Evolutionary conservation across 2,113 vertebrate genomes (phyloP).

Genomic region (Etia nguti): DNA sequence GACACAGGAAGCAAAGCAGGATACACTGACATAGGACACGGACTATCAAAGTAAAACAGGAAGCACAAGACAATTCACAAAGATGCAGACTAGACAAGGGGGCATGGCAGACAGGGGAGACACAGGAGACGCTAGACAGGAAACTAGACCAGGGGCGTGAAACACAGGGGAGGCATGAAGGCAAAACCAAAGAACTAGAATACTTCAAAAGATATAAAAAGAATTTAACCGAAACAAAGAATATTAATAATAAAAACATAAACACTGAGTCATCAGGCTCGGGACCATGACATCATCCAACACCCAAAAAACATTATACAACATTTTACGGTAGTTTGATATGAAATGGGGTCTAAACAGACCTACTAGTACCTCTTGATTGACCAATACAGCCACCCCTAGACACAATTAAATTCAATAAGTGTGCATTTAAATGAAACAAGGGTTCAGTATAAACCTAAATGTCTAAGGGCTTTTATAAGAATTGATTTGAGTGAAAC

Average conservation of each 20-base stretch:
- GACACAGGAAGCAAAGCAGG: neutral
- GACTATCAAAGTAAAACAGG: neutral
- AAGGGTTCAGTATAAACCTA: neutral
- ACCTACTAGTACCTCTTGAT: neutral
- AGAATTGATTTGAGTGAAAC: neutral
- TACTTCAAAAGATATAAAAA: no score
- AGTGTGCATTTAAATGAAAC: accelerated
- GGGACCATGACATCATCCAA: neutral
- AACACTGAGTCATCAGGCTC: neutral
- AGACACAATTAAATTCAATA: neutral
- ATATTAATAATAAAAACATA: no score
- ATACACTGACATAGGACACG: neutral
- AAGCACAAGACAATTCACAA: neutral
- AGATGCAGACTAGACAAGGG: neutral
- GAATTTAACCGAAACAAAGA: no score
- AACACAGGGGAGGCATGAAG: neutral
- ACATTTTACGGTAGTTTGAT: neutral
- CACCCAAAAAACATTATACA: neutral
- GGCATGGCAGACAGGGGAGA: neutral
- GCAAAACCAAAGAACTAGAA: no score
- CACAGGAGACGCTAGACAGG: neutral
- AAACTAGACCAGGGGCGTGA: neutral
- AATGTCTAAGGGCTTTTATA: neutral
- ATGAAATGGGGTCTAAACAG: neutral
- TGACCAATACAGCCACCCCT: neutral